A percentile compares a stretch with the other conserved stretches of the same genome.
Conservation (phyloP, 2,888 invertebrate genomes). For the Amblyjoppa proteus region DNA sequence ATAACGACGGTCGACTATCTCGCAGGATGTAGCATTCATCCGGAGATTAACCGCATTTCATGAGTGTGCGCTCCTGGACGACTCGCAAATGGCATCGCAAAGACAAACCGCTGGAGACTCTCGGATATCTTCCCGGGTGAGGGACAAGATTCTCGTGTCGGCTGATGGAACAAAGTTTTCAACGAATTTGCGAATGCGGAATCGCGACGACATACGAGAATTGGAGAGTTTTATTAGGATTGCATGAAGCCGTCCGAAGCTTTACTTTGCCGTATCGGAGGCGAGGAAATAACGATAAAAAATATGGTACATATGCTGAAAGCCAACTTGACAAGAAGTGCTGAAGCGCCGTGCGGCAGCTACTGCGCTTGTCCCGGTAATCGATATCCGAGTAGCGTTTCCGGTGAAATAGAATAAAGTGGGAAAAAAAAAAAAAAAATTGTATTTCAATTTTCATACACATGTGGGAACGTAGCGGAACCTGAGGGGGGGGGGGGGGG, state of each 20-base stretch:
- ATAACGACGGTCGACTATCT: slow-evolving; percentile 25
- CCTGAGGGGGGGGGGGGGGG: not conserved
- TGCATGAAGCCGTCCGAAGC: not conserved
- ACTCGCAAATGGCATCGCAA: slow-evolving; percentile 38
- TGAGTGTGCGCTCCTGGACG: not conserved
- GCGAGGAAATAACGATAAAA: too few relatives aligned
- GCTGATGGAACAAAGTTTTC: not conserved
- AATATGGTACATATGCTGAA: not conserved
- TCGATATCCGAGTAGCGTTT: slow-evolving; percentile 61
- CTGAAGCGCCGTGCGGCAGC: not conserved
- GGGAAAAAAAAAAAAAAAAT: slow-evolving; percentile 49
- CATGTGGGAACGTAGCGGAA: slow-evolving; percentile 48
- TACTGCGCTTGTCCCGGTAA: slow-evolving; percentile 24
- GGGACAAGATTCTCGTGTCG: not conserved
- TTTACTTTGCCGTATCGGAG: not conserved
- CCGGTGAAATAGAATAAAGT: slow-evolving; percentile 68
- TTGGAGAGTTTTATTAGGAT: not conserved
- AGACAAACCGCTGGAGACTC: slow-evolving; percentile 25
- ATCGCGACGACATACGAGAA: not conserved
- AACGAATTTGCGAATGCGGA: not conserved
- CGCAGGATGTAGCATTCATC: slow-evolving; percentile 5
- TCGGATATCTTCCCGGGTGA: not conserved
- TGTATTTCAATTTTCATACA: slow-evolving; percentile 69
- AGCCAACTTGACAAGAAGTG: not conserved
- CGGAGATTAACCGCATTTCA: slow-evolving; percentile 4